These are phyloP conservation scores for Lepus europaeus DNA, from an alignment of 2,113 vertebrate species.

Conservation along the genomic window DNA sequence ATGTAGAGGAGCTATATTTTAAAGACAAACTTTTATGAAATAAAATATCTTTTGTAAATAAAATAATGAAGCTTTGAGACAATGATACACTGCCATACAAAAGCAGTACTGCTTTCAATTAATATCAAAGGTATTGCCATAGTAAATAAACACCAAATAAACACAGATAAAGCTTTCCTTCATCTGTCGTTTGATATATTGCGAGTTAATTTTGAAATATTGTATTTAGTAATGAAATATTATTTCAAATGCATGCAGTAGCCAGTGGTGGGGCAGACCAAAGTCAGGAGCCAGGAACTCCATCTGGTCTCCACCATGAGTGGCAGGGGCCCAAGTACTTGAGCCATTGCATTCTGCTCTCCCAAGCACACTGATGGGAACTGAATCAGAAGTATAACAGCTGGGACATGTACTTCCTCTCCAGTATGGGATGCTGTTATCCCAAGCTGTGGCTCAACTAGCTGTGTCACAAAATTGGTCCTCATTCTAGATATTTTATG, in stretches of 20 bases:
- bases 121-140: slow-evolving; percentile 77
- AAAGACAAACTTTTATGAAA: slow-evolving; percentile 74
- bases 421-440: too few relatives aligned
- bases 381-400: too few relatives aligned
- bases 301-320: too few relatives aligned
- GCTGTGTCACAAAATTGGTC: too few relatives aligned
- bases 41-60: slow-evolving; percentile 77
- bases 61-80: slow-evolving; percentile 73
- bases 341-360: too few relatives aligned
- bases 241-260: neutral
- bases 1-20: slow-evolving; percentile 53
- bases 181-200: slow-evolving; percentile 48
- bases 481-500: neutral
- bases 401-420: too few relatives aligned
- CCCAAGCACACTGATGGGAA: too few relatives aligned
- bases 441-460: too few relatives aligned
- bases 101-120: slow-evolving; percentile 78
- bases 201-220: slow-evolving; percentile 12
- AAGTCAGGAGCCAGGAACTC: too few relatives aligned
- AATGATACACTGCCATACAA: slow-evolving; percentile 46
- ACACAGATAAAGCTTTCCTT: slow-evolving; percentile 61
- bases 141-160: slow-evolving; percentile 77
- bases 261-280: too few relatives aligned
- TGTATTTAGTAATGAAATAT: neutral
- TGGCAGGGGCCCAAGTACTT: too few relatives aligned